These are phyloP conservation scores for Neodiprion pinetum DNA, from an alignment of 1,140 invertebrate genomes.

Conservation along the genomic window DNA sequence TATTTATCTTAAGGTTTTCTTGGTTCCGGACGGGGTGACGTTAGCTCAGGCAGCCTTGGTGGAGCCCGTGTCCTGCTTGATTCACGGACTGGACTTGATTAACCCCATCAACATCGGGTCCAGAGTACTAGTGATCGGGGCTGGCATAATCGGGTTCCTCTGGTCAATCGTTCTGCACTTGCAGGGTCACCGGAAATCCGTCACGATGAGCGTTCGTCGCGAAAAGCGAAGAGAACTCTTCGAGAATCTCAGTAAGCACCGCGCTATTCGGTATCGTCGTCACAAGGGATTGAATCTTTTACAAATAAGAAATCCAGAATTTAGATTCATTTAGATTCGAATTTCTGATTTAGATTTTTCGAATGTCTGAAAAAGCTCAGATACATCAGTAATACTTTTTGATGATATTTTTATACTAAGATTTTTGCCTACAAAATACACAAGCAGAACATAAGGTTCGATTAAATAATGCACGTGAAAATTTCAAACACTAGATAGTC, in stretches of 20 bases:
- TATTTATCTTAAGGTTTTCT: not conserved
- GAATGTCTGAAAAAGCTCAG: not conserved
- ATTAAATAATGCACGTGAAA: too few relatives aligned
- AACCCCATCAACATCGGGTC: constrained; percentile 34
- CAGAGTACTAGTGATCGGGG: constrained; percentile 45
- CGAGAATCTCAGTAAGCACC: constrained; percentile 60
- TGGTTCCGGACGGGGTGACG: not conserved
- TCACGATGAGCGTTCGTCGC: constrained; percentile 68
- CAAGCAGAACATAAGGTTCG: too few relatives aligned
- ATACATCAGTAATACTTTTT: too few relatives aligned
- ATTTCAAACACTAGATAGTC: too few relatives aligned
- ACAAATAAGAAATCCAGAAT: too few relatives aligned
- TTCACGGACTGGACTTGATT: constrained; percentile 45
- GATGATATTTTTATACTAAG: too few relatives aligned
- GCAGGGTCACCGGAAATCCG: constrained; percentile 64
- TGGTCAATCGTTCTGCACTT: constrained; percentile 66
- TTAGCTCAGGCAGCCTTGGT: constrained; percentile 32
- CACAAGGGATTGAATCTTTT: too few relatives aligned
- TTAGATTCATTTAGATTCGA: not conserved
- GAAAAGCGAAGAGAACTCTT: constrained; percentile 58
- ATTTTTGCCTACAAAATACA: too few relatives aligned
- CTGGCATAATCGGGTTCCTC: constrained; percentile 53
- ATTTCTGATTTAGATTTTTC: not conserved
- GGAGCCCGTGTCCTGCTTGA: constrained; percentile 52
- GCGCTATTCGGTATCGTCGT: too few relatives aligned